These are phyloP conservation scores for Apomyelois bistriatella DNA, from an alignment of 2,888 invertebrate genomes.

Conservation along the genomic window DNA sequence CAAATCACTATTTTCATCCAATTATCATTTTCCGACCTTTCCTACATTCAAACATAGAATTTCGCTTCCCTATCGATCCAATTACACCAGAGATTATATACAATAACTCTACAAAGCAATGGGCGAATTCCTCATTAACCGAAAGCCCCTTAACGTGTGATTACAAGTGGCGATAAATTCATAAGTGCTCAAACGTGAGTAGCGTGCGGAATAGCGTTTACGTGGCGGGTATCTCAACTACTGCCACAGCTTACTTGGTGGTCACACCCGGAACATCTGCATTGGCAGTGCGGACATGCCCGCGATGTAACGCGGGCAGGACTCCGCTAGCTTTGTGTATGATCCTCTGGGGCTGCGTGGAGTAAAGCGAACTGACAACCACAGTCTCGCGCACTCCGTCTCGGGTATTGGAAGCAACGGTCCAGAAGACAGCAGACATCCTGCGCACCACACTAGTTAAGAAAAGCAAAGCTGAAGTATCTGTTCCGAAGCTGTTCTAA, in stretches of 20 bases:
- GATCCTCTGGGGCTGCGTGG: conserved; percentile 88
- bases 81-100: no score
- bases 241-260: conserved; percentile 75
- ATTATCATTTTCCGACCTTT: no score
- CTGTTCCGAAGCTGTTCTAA: background rate
- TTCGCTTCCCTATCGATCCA: no score
- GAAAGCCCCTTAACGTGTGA: background rate
- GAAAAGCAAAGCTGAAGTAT: conserved; percentile 33
- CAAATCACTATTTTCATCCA: no score
- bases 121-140: background rate
- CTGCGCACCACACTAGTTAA: conserved; percentile 77
- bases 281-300: conserved; percentile 73
- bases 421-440: conserved; percentile 93
- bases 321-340: conserved; percentile 78
- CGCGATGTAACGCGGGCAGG: conserved; percentile 71
- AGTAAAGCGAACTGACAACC: conserved; percentile 94
- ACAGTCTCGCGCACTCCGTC: conserved; percentile 89
- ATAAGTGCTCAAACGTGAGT: conserved; percentile 25
- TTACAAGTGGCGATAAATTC: background rate
- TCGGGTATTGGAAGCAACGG: conserved; percentile 92
- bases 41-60: no score
- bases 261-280: conserved; percentile 71
- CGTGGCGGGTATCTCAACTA: conserved; percentile 41
- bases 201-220: conserved; percentile 39
- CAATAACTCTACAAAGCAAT: no score